Evolutionary conservation across 2,797 vertebrate species (phyloP), one percentile per base, ranked within the genome.

Genomic region (Sebastolobus altivelis): DNA sequence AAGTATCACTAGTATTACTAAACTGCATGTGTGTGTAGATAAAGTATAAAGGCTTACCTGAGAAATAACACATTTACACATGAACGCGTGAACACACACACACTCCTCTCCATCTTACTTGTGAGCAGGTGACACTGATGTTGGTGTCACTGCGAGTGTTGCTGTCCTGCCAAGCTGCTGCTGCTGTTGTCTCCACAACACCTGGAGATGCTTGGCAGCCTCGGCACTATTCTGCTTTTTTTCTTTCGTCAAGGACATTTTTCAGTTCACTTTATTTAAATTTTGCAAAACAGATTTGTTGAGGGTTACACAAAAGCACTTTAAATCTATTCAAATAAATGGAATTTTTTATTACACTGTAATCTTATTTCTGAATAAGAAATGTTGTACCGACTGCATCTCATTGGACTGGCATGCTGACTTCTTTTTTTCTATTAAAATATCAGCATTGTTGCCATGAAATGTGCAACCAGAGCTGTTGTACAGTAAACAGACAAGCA

Each of bases 171-270:
- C 83, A 85, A 80, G 35, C 62, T 40, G 72, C 76, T 20, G 56
- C 40, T 22, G 27, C 69, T 54, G 35, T 58, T 8, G 9, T 72
- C 75, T 65, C 59, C 22, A 14, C 58, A 65, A 65, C 85, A 84
- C 84, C 83, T 83, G 87, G 69, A 84, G 16, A 65, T 1, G 40
- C 13, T 78, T 83, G 82, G 85, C 89, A 87, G 56, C 65, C 46
- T 49, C 18, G 3, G 8, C 46, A 49, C 46, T 49, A 49, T 65
- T 43, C 74, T 22, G 49, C 52, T 4, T 22, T 33, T 69, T 33
- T 49, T 35, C 9, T 46, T 33, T 31, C 1, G 4, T 76, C 55
- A 66, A 65, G 37, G 76, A 59, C 54, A 55, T 43, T 70, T 79
- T 61, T 59, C 7, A 27, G 4, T 72, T 33, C 38, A 54, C 61